These are phyloP conservation scores for Ancistrus triradiatus DNA, from an alignment of 2,113 vertebrate genomes.

Conservation along the genomic window DNA sequence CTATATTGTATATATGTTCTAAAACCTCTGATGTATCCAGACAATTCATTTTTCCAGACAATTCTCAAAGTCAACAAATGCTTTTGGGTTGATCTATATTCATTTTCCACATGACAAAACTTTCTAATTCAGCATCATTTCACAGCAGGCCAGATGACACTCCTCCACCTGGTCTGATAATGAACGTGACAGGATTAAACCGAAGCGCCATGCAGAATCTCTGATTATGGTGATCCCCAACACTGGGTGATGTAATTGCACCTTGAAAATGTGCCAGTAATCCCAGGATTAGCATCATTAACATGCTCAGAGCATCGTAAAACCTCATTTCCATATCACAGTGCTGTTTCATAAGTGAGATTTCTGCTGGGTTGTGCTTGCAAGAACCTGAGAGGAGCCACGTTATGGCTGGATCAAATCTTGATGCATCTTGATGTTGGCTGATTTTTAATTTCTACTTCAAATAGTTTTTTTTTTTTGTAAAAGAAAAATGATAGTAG, in stretches of 20 bases:
- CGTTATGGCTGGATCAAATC: background rate
- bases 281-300: conserved; percentile 59
- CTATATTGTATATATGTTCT: too few relatives aligned
- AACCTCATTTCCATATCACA: conserved; percentile 55
- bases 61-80: too few relatives aligned
- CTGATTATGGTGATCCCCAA: conserved; percentile 49
- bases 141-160: conserved; percentile 12
- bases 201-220: conserved; percentile 44
- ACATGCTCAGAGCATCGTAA: conserved; percentile 52
- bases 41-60: too few relatives aligned
- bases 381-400: conserved; percentile 12
- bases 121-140: conserved; percentile 25
- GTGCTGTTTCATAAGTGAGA: conserved; percentile 43
- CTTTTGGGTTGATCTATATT: too few relatives aligned
- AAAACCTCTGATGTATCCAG: too few relatives aligned
- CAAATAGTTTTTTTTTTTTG: too few relatives aligned
- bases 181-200: conserved; percentile 48
- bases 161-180: conserved; percentile 46
- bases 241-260: conserved; percentile 56
- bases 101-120: too few relatives aligned
- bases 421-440: background rate
- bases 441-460: too few relatives aligned
- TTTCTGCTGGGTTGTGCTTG: conserved; percentile 23
- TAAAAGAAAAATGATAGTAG: too few relatives aligned
- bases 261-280: conserved; percentile 54